A percentile compares a stretch with the other conserved stretches of the same genome.
Evolutionary conservation across 2,888 invertebrate species (phyloP).

Genomic region (Cephus nigrinus): DNA sequence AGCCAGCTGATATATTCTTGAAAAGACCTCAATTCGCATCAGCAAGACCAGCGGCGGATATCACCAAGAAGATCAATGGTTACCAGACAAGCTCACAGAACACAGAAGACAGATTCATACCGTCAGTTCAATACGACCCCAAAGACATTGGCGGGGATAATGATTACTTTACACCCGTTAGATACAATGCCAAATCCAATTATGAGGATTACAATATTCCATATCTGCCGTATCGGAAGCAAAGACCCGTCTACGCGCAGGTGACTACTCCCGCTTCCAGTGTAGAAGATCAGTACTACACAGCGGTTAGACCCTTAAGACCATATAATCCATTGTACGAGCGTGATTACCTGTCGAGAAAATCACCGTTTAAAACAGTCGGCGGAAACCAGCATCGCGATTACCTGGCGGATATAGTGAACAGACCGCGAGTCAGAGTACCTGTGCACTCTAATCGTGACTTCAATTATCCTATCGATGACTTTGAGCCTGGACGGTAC

Average conservation of each 20-base stretch:
- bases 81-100: slow-evolving; percentile 16
- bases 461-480: slow-evolving; percentile 37
- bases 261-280: neutral
- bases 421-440: slow-evolving; percentile 24
- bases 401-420: slow-evolving; percentile 43
- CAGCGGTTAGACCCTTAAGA: slow-evolving; percentile 41
- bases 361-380: slow-evolving; percentile 29
- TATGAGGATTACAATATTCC: slow-evolving; percentile 37
- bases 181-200: slow-evolving; percentile 42
- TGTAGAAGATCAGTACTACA: slow-evolving; percentile 36
- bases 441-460: slow-evolving; percentile 4
- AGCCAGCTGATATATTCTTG: neutral
- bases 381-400: slow-evolving; percentile 31
- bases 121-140: slow-evolving; percentile 61
- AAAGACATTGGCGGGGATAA: slow-evolving; percentile 43
- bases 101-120: slow-evolving; percentile 52
- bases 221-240: slow-evolving; percentile 13
- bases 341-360: slow-evolving; percentile 37
- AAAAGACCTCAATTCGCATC: slow-evolving; percentile 19
- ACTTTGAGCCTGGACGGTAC: slow-evolving; percentile 46
- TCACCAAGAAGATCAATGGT: neutral
- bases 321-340: slow-evolving; percentile 33
- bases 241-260: slow-evolving; percentile 27
- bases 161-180: slow-evolving; percentile 57
- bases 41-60: neutral